Evolutionary conservation across 2,888 invertebrate genomes (phyloP).

Genomic region (Drosophila sordidula): DNA sequence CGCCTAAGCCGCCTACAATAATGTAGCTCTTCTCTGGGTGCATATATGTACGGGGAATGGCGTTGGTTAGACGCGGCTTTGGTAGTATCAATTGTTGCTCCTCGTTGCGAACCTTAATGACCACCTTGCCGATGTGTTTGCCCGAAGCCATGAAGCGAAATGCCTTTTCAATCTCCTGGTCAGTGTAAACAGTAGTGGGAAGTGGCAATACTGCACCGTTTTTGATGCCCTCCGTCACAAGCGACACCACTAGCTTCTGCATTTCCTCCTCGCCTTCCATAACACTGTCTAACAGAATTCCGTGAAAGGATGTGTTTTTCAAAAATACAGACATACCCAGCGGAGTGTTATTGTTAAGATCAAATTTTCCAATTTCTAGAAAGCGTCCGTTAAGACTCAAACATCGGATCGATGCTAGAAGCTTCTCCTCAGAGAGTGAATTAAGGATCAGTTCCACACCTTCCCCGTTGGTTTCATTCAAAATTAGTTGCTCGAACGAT

Average conservation of each 20-base stretch:
- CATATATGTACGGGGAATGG: constrained; percentile 94
- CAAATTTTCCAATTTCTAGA: constrained; percentile 99
- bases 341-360: constrained; percentile 93
- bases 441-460: constrained; percentile 99
- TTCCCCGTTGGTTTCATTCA: constrained; percentile 92
- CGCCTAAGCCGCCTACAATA: constrained; percentile 95
- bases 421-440: constrained; percentile 96
- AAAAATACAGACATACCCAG: constrained; percentile 97
- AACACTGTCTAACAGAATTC: constrained; percentile 96
- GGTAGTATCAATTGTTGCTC: constrained; percentile 87
- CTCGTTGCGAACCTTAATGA: constrained; percentile 94
- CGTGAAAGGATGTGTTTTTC: constrained; percentile 99
- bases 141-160: constrained; percentile 98
- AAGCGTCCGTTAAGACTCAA: constrained; percentile 97
- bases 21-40: constrained; percentile 91
- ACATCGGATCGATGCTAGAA: constrained; percentile 96
- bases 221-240: constrained; percentile 93
- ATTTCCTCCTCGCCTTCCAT: constrained; percentile 89
- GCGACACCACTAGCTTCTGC: constrained; percentile 91
- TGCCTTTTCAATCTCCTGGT: constrained; percentile 95
- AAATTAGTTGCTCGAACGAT: constrained; percentile 95
- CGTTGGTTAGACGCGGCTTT: constrained; percentile 88
- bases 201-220: constrained; percentile 95
- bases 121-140: constrained; percentile 98
- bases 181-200: constrained; percentile 93